Evolutionary conservation across 1,140 invertebrate genomes (phyloP).

Genomic region (Cyclina sinensis): DNA sequence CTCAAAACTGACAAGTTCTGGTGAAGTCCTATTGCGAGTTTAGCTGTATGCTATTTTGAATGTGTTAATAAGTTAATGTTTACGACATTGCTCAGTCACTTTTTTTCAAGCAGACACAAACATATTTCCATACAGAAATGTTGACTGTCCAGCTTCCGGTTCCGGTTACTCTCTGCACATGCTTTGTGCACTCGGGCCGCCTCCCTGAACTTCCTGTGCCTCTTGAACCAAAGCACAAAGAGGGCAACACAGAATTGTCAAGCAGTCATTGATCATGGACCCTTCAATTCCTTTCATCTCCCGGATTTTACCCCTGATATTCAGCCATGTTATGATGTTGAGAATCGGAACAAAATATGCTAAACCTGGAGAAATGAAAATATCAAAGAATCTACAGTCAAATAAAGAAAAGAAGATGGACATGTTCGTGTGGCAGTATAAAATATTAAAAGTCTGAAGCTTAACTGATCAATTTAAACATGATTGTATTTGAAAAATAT

Average conservation of each 20-base stretch:
- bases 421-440: no score
- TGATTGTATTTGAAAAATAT: no score
- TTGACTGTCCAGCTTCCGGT: background rate
- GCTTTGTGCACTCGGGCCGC: slow-evolving; percentile 61
- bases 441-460: no score
- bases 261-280: slow-evolving; percentile 74
- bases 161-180: slow-evolving; percentile 65
- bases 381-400: background rate
- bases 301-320: slow-evolving; percentile 80
- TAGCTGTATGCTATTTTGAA: no score
- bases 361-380: slow-evolving; percentile 64
- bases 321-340: slow-evolving; percentile 72
- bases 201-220: slow-evolving; percentile 79
- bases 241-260: slow-evolving; percentile 77
- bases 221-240: slow-evolving; percentile 81
- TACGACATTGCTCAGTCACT: no score
- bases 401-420: no score
- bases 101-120: no score
- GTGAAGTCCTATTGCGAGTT: no score
- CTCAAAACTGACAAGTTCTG: no score
- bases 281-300: slow-evolving; percentile 79
- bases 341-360: slow-evolving; percentile 75
- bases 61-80: no score
- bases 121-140: no score
- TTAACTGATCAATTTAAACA: no score